Base-by-base conservation (phyloP, 2,888 invertebrate species). In the Drosophila barbarae region DNA sequence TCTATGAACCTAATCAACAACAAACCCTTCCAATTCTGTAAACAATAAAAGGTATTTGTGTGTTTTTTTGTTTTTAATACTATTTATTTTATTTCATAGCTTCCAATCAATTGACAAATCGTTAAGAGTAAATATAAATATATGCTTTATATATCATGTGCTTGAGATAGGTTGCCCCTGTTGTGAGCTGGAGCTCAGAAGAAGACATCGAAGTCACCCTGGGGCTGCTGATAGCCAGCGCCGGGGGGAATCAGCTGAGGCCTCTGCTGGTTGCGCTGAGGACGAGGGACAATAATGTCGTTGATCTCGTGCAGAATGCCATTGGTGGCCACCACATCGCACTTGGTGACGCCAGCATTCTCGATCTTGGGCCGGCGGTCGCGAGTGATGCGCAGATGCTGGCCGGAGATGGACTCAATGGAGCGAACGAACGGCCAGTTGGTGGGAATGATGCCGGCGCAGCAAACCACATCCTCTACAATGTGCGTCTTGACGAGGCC, bases 391-490 rank as follows among this genome's bases (percentile, higher is more conserved):
- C 86, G 86, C 49, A 90, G 77, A 69, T 87, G 85, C 32, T 75
- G 81, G 36, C 88, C 88, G 61, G 87, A 88, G 8, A 90, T 67
- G 8, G 90, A 74, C 65, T 88, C 87, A 35, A 90, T 87, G 15
- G 89, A 87, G 21, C 89, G 88, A 5, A 89, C 88, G 51, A 90
- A 90, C 51, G 90, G 90, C 90, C 90, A 90, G 53, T 88, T 88
- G 18, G 89, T 88, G 52, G 88, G 87, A 36, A 89, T 88, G 26
- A 90, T 90, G 28, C 90, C 90, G 47, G 90, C 87, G 61, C 90
- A 90, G 68, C 90, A 90, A 35, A 90, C 85, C 5, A 89, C 88
- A 72, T 90, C 90, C 74, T 88, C 87, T 6, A 89, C 88, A 61
- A 90, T 87, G 58, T 90, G 89, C 2, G 85, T 86, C 72, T 89